A percentile compares a stretch with the other conserved stretches of the same genome.
Evolutionary conservation across 2,888 invertebrate genomes (phyloP).

Genomic region (Synergus japonicus): DNA sequence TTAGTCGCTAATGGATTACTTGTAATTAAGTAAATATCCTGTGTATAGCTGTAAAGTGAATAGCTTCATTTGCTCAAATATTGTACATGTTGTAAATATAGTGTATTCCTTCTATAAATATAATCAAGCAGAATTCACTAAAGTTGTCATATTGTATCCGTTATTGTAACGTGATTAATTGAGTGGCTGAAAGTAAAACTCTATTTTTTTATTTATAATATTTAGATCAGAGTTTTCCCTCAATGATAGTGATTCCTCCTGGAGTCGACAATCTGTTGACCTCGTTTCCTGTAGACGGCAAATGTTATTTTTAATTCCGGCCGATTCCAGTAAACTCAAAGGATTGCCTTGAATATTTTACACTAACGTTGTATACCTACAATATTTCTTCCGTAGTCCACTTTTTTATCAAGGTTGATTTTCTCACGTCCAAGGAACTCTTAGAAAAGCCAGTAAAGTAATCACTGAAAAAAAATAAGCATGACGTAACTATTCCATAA

Average conservation of each 20-base stretch:
- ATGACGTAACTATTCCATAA: too few species aligned
- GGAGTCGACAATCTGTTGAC: not conserved
- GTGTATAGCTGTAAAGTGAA: conserved; percentile 10
- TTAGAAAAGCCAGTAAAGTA: not conserved
- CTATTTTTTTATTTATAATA: not conserved
- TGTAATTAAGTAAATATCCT: conserved; percentile 70
- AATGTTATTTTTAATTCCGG: conserved; percentile 20
- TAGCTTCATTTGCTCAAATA: conserved; percentile 31
- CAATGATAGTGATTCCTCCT: not conserved
- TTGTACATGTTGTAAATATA: conserved; percentile 28
- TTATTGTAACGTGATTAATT: too few species aligned
- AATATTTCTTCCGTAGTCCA: not conserved
- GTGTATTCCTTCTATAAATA: not conserved
- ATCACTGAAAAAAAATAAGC: not conserved
- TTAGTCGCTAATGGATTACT: conserved; percentile 69
- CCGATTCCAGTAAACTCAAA: conserved; percentile 29
- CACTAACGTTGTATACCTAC: not conserved
- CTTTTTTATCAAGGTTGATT: conserved; percentile 23
- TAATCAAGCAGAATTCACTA: not conserved
- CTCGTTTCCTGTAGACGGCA: not conserved
- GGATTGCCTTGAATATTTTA: conserved; percentile 24
- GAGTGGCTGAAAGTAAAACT: not conserved
- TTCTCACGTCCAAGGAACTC: conserved; percentile 35
- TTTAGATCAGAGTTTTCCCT: not conserved
- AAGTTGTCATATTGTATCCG: not conserved